Evolutionary conservation across 2,888 invertebrate genomes (phyloP), one percentile per base, ranked within the genome.

Genomic region (Eristalis intricaria): DNA sequence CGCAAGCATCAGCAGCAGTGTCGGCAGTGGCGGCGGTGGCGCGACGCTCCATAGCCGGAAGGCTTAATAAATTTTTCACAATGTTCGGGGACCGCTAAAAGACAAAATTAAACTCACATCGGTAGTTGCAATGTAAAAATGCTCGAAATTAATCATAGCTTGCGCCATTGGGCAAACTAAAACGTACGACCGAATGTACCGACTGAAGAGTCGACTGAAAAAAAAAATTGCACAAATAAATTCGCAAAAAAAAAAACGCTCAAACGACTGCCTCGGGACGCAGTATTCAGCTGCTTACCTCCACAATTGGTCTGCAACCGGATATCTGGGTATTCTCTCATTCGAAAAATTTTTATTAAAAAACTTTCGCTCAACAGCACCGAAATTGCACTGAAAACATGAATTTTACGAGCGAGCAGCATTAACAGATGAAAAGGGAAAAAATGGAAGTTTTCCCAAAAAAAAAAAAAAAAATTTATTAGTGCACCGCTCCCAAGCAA

Each of bases 61-160:
- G 65, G 70, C 60, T 76, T 82, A 63, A 66, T 82, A 76, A 66
- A 82, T 66, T 71, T 76, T 82, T 82, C 38, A 76, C 40, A 22
- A 65, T 60, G 26, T 5, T 69, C 13, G 23, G 70, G 43, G 70
- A 75, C 70, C 75, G 66, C 50, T 71, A 76, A 82, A 66, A 82
- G 82, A 71, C 82, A 82, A 76, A 76, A 82, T 82, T 76, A 82
- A 82, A 76, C 71, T 82, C 71, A 23, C 73, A 80, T 80, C 50
- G 80, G 73, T 80, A 73, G 74, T 63, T 68, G 81, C 70, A 71
- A 61, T 71, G 76, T 65, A 82, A 75, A 82, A 82, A 82, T 65
- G 82, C 19, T 60, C 70, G 61, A 82, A 82, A 82, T 76, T 82
- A 82, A 82, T 82, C 82, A 82, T 82, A 70, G 76, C 76, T 66